A percentile compares a stretch with the other conserved stretches of the same genome.
Conservation (phyloP, 2,888 invertebrate genomes). For the Orchesella flavescens region DNA sequence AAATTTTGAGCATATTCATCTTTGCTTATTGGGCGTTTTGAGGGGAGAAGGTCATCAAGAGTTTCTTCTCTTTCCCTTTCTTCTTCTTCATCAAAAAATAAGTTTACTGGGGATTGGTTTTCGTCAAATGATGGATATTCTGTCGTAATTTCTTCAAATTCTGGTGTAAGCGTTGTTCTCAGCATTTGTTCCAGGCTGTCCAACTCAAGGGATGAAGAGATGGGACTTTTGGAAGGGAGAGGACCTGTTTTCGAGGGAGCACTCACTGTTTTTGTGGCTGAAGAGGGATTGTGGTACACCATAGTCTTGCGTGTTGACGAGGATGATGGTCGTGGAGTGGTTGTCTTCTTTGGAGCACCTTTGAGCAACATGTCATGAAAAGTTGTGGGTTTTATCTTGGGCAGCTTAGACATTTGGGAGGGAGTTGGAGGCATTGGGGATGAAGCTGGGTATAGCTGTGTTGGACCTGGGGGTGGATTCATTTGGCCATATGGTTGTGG, state of each 20-base stretch:
- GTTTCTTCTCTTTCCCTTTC: conserved; percentile 7
- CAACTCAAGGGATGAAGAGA: not conserved
- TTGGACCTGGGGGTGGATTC: too few species aligned
- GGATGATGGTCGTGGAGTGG: not conserved
- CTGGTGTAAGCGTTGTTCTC: conserved; percentile 25
- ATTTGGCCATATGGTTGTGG: too few species aligned
- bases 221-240: not conserved
- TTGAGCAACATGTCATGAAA: too few species aligned
- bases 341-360: not conserved
- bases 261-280: not conserved
- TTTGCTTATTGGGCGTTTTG: conserved; percentile 35
- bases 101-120: not conserved
- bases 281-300: conserved; percentile 7
- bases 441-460: too few species aligned
- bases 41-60: conserved; percentile 25
- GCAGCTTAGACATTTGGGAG: too few species aligned
- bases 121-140: not conserved
- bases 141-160: conserved; percentile 21
- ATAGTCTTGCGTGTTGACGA: conserved; percentile 18
- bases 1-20: conserved; percentile 40
- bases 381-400: too few species aligned
- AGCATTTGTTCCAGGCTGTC: conserved; percentile 28
- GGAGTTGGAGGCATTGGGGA: too few species aligned
- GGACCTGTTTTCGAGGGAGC: not conserved
- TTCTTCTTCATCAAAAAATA: not conserved